These are phyloP conservation scores for Cliona cf. orientalis DNA, from an alignment of 37 sponge, comb jelly and placozoan genomes.

Conservation along the genomic window DNA sequence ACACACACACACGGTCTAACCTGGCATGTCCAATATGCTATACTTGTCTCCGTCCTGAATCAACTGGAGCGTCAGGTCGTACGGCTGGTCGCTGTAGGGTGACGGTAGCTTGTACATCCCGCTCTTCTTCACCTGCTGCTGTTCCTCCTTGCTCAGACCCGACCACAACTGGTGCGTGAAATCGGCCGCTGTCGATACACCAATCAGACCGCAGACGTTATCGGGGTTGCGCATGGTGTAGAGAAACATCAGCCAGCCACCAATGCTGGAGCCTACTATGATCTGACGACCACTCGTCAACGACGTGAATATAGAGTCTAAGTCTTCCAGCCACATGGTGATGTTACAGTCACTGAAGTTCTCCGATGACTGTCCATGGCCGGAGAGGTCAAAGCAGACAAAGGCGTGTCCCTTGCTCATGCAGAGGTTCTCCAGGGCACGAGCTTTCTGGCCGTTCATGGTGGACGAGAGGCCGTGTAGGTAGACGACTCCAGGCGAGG, in stretches of 20 bases:
- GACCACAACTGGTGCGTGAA: slow-evolving; percentile 59
- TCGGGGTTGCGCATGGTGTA: slow-evolving; percentile 75
- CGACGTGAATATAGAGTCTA: slow-evolving; percentile 26
- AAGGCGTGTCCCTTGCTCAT: slow-evolving; percentile 22
- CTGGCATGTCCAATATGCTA: slow-evolving; percentile 77
- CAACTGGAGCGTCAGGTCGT: slow-evolving; percentile 30
- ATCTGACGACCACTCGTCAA: slow-evolving; percentile 65
- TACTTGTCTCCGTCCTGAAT: slow-evolving; percentile 73
- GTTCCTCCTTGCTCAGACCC: slow-evolving; percentile 40
- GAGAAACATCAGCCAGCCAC: slow-evolving; percentile 85
- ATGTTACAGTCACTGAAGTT: slow-evolving; percentile 49
- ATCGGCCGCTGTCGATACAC: slow-evolving; percentile 64
- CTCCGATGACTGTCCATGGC: slow-evolving; percentile 58
- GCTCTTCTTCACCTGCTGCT: slow-evolving; percentile 37
- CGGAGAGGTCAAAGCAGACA: slow-evolving; percentile 65
- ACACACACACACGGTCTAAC: too few relatives aligned
- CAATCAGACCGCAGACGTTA: slow-evolving; percentile 63
- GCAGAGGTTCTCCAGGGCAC: slow-evolving; percentile 55
- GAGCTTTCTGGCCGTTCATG: slow-evolving; percentile 59
- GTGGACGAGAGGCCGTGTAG: slow-evolving; percentile 56
- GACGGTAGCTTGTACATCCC: slow-evolving; percentile 34
- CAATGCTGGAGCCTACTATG: slow-evolving; percentile 69
- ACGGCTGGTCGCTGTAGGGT: slow-evolving; percentile 37
- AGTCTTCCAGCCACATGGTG: slow-evolving; percentile 74
- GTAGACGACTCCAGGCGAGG: slow-evolving; percentile 73